These are phyloP conservation scores for Pterobdella sp. DNA, from an alignment of 2,888 invertebrate genomes.

Conservation along the genomic window DNA sequence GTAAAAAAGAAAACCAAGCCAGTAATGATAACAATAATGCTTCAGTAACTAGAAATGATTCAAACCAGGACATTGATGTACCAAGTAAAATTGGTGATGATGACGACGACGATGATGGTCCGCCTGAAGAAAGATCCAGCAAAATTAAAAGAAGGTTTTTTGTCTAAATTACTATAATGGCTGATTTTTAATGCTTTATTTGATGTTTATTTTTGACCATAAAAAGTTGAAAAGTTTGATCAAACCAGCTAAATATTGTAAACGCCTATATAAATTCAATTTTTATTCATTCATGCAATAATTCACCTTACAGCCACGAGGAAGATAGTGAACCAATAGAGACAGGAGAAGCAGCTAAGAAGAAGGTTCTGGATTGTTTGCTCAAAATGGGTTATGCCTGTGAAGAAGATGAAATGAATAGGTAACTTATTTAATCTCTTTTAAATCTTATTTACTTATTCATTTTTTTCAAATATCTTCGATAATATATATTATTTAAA, in stretches of 20 bases:
- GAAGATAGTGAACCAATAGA: constrained; percentile 20
- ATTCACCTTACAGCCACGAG: neutral
- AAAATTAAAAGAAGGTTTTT: constrained; percentile 32
- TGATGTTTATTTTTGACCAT: no score
- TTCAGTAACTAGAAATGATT: neutral
- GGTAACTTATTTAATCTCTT: no score
- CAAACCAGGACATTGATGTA: neutral
- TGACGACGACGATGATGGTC: constrained; percentile 35
- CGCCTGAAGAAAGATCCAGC: constrained; percentile 36
- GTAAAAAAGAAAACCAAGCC: neutral
- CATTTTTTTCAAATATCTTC: neutral
- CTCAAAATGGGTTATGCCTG: constrained; percentile 23
- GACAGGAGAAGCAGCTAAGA: constrained; percentile 13
- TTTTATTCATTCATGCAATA: neutral
- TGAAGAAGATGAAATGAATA: constrained; percentile 26
- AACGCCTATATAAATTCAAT: no score
- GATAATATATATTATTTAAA: neutral
- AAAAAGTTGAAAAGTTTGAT: no score
- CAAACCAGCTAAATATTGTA: no score
- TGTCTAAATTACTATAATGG: neutral
- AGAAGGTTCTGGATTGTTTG: constrained; percentile 23
- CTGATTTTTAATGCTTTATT: neutral
- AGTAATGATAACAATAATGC: neutral
- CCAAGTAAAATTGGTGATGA: constrained; percentile 1
- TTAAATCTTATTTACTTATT: no score